Evolutionary conservation across 2,888 invertebrate species (phyloP).

Genomic region (Syrista parreyssii): DNA sequence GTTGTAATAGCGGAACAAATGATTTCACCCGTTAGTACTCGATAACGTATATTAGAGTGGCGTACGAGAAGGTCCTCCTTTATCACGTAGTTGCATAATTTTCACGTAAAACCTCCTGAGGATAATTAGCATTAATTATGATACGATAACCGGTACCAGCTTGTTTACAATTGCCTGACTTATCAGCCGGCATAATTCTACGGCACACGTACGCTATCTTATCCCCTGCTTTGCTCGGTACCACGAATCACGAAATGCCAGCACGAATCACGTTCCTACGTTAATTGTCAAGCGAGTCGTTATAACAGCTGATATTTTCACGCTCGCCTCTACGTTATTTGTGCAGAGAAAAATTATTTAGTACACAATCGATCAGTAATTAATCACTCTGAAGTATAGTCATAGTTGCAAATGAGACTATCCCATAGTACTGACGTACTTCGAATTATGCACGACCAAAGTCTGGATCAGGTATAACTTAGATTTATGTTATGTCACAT

Average conservation of each 20-base stretch:
- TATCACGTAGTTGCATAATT: constrained; percentile 43
- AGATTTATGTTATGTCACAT: no score
- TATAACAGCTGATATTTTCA: neutral
- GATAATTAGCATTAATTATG: constrained; percentile 58
- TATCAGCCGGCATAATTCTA: constrained; percentile 43
- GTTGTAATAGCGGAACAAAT: neutral
- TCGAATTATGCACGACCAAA: no score
- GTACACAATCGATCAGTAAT: no score
- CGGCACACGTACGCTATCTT: constrained; percentile 45
- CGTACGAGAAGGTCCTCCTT: neutral
- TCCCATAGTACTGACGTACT: no score
- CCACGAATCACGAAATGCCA: constrained; percentile 11
- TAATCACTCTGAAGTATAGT: no score
- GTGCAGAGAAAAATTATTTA: no score
- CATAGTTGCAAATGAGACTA: no score
- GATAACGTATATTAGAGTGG: neutral
- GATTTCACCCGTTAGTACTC: neutral
- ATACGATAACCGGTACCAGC: constrained; percentile 40
- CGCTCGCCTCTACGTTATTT: no score
- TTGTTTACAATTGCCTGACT: constrained; percentile 51
- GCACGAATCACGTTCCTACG: neutral
- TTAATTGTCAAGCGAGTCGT: neutral
- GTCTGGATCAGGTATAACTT: no score
- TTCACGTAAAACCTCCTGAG: constrained; percentile 44
- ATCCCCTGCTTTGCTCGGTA: constrained; percentile 27